Percentiles rank a stretch among this genome's conserved stretches.
These are phyloP conservation scores for Helobdella robusta DNA, from an alignment of 2,888 invertebrate genomes.

Conservation along the genomic window DNA sequence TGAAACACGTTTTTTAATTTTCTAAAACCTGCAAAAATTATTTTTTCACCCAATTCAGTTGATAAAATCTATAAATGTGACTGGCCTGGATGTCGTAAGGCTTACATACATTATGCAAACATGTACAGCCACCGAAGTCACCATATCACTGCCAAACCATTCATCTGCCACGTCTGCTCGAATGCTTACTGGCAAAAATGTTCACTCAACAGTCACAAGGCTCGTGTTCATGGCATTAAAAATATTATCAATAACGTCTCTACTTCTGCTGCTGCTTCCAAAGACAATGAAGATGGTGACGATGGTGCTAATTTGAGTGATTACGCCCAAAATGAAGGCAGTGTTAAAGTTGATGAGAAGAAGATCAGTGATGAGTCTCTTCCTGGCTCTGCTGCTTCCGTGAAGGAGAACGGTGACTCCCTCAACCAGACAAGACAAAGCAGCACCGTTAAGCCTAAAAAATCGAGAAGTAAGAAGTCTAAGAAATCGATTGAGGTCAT, in stretches of 20 bases:
- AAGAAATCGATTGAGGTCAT: too few species aligned
- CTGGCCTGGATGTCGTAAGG: constrained; percentile 45
- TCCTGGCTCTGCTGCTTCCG: too few species aligned
- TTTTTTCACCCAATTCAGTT: constrained; percentile 37
- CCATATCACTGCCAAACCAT: constrained; percentile 46
- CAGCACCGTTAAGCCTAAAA: too few species aligned
- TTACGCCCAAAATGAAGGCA: background rate
- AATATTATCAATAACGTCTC: background rate
- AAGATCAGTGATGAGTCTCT: too few species aligned
- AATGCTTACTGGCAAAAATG: constrained; percentile 46
- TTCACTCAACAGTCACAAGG: constrained; percentile 44
- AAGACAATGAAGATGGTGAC: background rate
- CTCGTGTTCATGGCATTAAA: constrained; percentile 25
- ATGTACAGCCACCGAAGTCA: constrained; percentile 44
- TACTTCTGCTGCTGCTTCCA: background rate
- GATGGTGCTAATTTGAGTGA: background rate
- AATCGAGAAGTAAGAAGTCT: too few species aligned
- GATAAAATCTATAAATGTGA: constrained; percentile 44
- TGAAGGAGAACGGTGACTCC: too few species aligned
- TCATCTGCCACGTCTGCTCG: constrained; percentile 45
- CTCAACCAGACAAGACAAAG: too few species aligned
- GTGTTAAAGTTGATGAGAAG: too few species aligned
- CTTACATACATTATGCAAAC: constrained; percentile 45
- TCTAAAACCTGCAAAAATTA: background rate
- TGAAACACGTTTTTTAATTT: constrained; percentile 1